Base-by-base conservation (phyloP, 1,140 invertebrate species). In the Bicyclus anynana region DNA sequence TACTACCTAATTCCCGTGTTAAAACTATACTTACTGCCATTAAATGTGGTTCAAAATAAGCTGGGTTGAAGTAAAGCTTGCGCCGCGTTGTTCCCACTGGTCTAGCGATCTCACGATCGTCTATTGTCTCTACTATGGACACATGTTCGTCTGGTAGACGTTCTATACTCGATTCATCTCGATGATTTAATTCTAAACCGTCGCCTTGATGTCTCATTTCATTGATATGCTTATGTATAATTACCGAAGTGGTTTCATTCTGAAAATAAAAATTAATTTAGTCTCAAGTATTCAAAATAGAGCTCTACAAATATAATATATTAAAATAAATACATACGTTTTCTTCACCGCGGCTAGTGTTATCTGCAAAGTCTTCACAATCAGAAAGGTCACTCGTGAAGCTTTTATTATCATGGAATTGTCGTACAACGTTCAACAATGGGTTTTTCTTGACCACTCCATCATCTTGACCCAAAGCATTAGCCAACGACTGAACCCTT, bases 31-130 rank as follows among this genome's bases (percentile, higher is more conserved):
- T 91, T 90, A 96, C 95, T 86, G 94, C 82, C 67, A 97, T 87
- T 18, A 96, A 74, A 72, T 97, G 94, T 35, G 94, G 94, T 74
- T 97, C 95, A 72, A 97, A 96, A 73, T 96, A 96, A 2, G 95
- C 94, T 1, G 95, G 95, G 82, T 96, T 96, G 66, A 97, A 96
- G 72, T 96, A 96, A 0, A 96, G 88, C 70, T 96, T 96, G 57
- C 93, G 92, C 51, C 94, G 89, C 6, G 93, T 92, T 53, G 90
- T 92, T 6, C 93, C 90, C 58, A 94, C 92, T 44, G 92, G 90
- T 62, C 91, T 82, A 1, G 93, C 81, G 46, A 91, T 91, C 65
- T 93, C 92, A 49, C 92, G 79, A 42, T 93, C 92, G 44, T 94
- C 94, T 27, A 93, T 89, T 7, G 94, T 95, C 84, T 96, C 95